These are phyloP conservation scores for Athripsodes cinereus DNA, from an alignment of 2,888 invertebrate species.

Conservation along the genomic window DNA sequence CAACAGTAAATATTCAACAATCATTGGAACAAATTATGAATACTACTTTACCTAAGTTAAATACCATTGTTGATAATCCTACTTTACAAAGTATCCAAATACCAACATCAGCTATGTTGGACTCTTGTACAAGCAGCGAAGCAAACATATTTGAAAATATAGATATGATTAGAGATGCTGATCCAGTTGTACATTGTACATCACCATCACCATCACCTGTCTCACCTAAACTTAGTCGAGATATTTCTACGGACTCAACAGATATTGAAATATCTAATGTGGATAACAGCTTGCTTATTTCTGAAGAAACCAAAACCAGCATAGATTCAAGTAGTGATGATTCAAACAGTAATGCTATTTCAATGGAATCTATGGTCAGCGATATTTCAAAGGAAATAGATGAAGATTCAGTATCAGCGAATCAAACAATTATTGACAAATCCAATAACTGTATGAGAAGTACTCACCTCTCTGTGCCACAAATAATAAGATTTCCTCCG, in stretches of 20 bases:
- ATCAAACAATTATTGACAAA: slow-evolving; percentile 43
- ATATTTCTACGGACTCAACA: slow-evolving; percentile 20
- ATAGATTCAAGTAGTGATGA: slow-evolving; percentile 19
- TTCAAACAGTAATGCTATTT: slow-evolving; percentile 28
- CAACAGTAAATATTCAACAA: background rate
- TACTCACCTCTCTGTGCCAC: slow-evolving; percentile 74
- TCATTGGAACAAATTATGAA: background rate
- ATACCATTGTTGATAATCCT: too few relatives aligned
- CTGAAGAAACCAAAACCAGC: slow-evolving; percentile 22
- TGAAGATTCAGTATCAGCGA: slow-evolving; percentile 44
- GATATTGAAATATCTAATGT: slow-evolving; percentile 14
- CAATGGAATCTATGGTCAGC: slow-evolving; percentile 46
- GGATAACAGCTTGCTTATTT: slow-evolving; percentile 11
- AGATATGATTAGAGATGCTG: background rate
- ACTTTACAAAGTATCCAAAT: too few relatives aligned
- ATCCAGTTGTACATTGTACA: slow-evolving; percentile 8
- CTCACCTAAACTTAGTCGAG: slow-evolving; percentile 12
- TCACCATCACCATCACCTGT: slow-evolving; percentile 12
- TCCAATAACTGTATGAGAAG: slow-evolving; percentile 52
- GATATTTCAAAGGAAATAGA: slow-evolving; percentile 44
- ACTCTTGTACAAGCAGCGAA: background rate
- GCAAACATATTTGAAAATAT: background rate
- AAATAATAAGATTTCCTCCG: slow-evolving; percentile 75
- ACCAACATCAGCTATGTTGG: too few relatives aligned
- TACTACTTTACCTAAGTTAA: too few relatives aligned